These are phyloP conservation scores for Popillia japonica DNA, from an alignment of 1,140 invertebrate genomes.

Conservation along the genomic window DNA sequence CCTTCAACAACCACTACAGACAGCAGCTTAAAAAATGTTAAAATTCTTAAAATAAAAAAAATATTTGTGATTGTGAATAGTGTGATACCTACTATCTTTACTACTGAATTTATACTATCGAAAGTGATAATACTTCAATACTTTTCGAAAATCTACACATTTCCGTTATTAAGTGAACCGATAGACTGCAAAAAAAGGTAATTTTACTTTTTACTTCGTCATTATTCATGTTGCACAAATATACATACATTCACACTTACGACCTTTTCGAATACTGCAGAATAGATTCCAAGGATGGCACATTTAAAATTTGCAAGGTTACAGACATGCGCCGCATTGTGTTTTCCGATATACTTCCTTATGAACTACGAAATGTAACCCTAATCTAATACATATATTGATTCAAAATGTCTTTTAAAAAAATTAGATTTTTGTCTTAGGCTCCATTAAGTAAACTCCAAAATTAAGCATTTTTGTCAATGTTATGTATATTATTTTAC, in stretches of 20 bases:
- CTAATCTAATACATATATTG: not conserved
- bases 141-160: not conserved
- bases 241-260: not conserved
- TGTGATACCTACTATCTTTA: slow-evolving; percentile 1
- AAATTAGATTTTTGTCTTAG: not conserved
- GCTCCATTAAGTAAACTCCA: not conserved
- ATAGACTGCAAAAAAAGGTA: not conserved
- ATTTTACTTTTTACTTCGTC: not conserved
- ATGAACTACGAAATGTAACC: not conserved
- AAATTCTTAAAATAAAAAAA: not conserved
- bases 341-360: not conserved
- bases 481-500: too few species aligned
- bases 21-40: not conserved
- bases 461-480: too few species aligned
- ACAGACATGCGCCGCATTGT: not conserved
- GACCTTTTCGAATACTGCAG: not conserved
- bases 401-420: not conserved
- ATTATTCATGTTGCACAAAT: not conserved
- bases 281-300: slow-evolving; percentile 10
- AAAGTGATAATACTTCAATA: not conserved
- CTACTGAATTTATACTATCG: not conserved
- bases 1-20: not conserved
- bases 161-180: not conserved
- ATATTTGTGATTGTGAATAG: slow-evolving; percentile 16
- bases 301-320: not conserved